Percentiles rank a stretch among this genome's conserved stretches.
Conservation (phyloP, 2,113 vertebrate species). For the Ginglymostoma cirratum region DNA sequence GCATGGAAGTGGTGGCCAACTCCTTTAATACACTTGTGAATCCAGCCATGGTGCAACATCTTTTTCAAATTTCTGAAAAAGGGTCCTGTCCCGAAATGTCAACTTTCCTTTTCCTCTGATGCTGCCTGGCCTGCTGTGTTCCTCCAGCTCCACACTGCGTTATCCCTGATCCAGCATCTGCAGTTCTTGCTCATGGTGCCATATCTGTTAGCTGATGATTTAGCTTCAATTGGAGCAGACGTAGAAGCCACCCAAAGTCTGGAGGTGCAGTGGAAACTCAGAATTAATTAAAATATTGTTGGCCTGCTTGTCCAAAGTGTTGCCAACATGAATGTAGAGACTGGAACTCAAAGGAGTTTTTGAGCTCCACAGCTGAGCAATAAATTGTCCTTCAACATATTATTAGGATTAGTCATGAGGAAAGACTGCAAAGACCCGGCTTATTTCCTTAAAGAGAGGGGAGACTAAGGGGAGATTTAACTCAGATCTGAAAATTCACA, state of each 20-base stretch:
- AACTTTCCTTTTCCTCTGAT: no score
- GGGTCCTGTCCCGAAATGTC: no score
- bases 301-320: not conserved
- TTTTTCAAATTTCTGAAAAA: no score
- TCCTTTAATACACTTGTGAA: not conserved
- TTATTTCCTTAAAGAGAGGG: not conserved
- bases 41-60: not conserved
- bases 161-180: no score
- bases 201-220: not conserved
- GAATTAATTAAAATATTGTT: not conserved
- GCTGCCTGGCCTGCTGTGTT: no score
- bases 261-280: not conserved
- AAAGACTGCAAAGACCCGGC: not conserved
- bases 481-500: not conserved
- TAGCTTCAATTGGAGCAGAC: not conserved
- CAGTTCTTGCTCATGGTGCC: no score
- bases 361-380: not conserved
- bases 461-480: not conserved
- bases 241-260: not conserved
- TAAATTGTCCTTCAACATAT: not conserved
- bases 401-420: not conserved
- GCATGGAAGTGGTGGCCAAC: not conserved
- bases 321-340: not conserved
- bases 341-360: not conserved
- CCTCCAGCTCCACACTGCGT: no score